Conservation (phyloP, 2,888 invertebrate genomes). For the Tetanocera ferruginea region DNA sequence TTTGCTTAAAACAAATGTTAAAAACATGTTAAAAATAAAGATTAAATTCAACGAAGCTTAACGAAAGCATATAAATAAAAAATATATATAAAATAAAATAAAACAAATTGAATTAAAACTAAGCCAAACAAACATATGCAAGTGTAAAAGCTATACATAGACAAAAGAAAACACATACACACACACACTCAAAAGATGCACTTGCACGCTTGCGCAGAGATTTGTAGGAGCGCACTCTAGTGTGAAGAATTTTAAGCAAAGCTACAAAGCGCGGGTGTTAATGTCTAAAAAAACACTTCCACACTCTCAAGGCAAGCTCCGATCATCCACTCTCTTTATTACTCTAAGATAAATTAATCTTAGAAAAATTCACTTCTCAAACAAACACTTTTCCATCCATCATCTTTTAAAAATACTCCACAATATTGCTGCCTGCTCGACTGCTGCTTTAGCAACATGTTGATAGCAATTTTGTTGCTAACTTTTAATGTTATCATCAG, state of each 20-base stretch:
- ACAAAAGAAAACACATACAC: neutral
- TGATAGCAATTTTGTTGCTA: too few species aligned
- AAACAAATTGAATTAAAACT: constrained; percentile 50
- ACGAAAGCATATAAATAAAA: constrained; percentile 46
- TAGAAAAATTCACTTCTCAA: too few species aligned
- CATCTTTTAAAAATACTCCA: too few species aligned
- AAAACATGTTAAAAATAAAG: constrained; percentile 26
- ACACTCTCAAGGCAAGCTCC: neutral
- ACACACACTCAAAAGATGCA: neutral
- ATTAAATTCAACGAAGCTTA: constrained; percentile 59
- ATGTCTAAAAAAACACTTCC: neutral
- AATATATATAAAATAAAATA: constrained; percentile 16
- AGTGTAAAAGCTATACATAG: constrained; percentile 24
- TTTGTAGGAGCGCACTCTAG: constrained; percentile 50
- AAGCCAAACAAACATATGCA: constrained; percentile 39
- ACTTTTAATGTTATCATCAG: too few species aligned
- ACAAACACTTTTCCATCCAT: too few species aligned
- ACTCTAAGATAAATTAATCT: neutral
- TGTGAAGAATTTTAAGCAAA: constrained; percentile 51
- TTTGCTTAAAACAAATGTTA: constrained; percentile 30
- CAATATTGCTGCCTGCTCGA: too few species aligned
- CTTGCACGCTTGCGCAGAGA: constrained; percentile 19
- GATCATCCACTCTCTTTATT: neutral
- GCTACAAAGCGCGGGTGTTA: neutral
- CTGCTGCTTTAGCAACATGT: too few species aligned